Evolutionary conservation across 2,797 vertebrate genomes (phyloP), one percentile per base, ranked within the genome.

Genomic region (Acanthis flammea): DNA sequence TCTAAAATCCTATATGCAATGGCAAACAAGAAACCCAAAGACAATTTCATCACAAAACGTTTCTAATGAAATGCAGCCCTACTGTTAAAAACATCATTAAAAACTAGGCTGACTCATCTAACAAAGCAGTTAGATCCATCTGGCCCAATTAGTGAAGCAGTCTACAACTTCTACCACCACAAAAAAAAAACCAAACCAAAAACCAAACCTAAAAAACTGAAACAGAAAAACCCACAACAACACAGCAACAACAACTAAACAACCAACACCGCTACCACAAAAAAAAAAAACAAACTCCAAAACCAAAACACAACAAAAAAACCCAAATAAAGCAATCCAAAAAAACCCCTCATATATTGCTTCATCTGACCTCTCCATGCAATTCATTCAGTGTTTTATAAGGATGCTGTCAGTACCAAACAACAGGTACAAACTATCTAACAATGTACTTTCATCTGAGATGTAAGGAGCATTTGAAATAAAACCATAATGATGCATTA

Each of bases 111-210:
- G 89, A 92, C 48, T 94, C 79, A 95, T 90, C 57, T 48, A 88
- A 90, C 61, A 77, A 93, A 86, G 61, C 44, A 90, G 63, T 76
- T 22, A 51, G 84, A 87, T 57, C 92, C 81, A 95, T 90, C 84
- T 88, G 84, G 74, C 42, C 62, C 74, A 84, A 86, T 86, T 65
- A 94, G 42, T 27, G 42, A 91, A 81, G 54, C 31, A 79, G 37
- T 45, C 61, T 81, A 47, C 25, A 88, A 67, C 19, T 55, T 84
- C 62, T 63, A 77, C 31, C 44, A 67, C 70, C 4, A 73, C 21
- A 30, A 63, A 47, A 41, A 22, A 3, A 5, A 7, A 3, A 8
- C 10, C 24, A 27, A 37, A 35, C 16, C 23, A 27, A 19, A 37
- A 58, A 14, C 25, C 25, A 58, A 58, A 37, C 14, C 25, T 14